A percentile compares a stretch with the other conserved stretches of the same genome.
Evolutionary conservation across 92 coral and sea anemone genomes (phyloP).

Genomic region (Actinostola sp.): DNA sequence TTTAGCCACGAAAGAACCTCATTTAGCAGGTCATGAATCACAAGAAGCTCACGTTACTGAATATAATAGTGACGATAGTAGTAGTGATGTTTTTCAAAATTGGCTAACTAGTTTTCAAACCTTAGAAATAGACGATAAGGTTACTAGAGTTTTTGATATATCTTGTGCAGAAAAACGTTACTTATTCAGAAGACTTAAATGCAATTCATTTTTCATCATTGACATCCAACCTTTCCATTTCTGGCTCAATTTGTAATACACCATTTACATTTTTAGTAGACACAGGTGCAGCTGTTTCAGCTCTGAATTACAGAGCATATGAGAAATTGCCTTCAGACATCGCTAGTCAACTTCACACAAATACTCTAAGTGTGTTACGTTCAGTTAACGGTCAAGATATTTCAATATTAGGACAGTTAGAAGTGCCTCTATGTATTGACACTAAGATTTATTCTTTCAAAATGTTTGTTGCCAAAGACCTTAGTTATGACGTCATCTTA

Average conservation of each 20-base stretch:
- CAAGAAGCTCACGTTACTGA: too few relatives aligned
- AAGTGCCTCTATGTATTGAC: conserved; percentile 38
- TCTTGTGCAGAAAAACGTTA: too few relatives aligned
- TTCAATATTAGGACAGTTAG: conserved; percentile 30
- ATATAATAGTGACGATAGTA: too few relatives aligned
- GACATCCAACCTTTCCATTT: neutral
- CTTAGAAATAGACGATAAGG: too few relatives aligned
- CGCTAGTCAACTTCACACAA: conserved; percentile 4
- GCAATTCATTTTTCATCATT: neutral
- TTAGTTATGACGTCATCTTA: conserved; percentile 41
- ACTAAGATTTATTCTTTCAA: conserved; percentile 15
- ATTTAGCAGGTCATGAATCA: too few relatives aligned
- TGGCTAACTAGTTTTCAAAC: too few relatives aligned
- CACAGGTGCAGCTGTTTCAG: conserved; percentile 49
- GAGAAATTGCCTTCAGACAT: neutral
- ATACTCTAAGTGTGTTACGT: neutral
- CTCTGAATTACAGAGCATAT: conserved; percentile 8
- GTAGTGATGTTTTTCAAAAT: too few relatives aligned
- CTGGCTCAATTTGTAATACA: neutral
- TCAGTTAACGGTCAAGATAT: conserved; percentile 51
- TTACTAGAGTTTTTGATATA: too few relatives aligned
- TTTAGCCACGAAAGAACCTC: too few relatives aligned
- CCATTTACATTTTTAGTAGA: conserved; percentile 25
- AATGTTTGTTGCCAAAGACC: conserved; percentile 18
- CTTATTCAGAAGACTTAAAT: too few relatives aligned